Evolutionary conservation across 2,113 vertebrate genomes (phyloP).

Genomic region (Entosphenus tridentatus): DNA sequence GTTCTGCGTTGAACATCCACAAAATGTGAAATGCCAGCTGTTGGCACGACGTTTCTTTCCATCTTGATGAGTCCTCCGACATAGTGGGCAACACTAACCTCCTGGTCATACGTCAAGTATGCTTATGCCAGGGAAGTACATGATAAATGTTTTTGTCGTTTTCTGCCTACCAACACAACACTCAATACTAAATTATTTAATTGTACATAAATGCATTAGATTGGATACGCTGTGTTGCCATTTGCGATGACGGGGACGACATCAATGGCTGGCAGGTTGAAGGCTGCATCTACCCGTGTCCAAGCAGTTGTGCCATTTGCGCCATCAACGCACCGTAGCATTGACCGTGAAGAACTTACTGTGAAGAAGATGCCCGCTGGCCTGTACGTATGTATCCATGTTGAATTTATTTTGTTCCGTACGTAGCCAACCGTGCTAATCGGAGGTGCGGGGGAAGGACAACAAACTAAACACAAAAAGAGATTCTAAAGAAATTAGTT

Average conservation of each 20-base stretch:
- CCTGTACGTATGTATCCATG: conserved; percentile 5
- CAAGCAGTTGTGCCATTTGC: not conserved
- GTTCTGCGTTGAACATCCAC: too few relatives aligned
- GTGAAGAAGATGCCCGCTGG: conserved; percentile 7
- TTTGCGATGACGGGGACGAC: not conserved
- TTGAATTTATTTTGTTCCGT: conserved; percentile 9
- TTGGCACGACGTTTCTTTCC: not conserved
- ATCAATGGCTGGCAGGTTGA: not conserved
- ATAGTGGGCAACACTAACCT: not conserved
- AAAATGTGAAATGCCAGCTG: too few relatives aligned
- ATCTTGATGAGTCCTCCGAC: not conserved
- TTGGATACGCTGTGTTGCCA: not conserved
- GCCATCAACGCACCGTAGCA: conserved; percentile 7
- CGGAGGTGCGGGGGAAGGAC: conserved; percentile 8
- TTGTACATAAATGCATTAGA: not conserved
- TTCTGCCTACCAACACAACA: not conserved
- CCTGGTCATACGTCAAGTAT: conserved; percentile 2
- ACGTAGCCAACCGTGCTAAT: not conserved
- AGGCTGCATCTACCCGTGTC: not conserved
- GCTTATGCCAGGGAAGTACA: not conserved
- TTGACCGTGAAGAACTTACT: conserved; percentile 10
- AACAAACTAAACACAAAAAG: not conserved
- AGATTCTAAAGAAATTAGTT: too few relatives aligned
- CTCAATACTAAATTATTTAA: not conserved
- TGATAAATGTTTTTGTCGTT: not conserved